Evolutionary conservation across 2,797 vertebrate species (phyloP).

Genomic region (Bucorvus abyssinicus): DNA sequence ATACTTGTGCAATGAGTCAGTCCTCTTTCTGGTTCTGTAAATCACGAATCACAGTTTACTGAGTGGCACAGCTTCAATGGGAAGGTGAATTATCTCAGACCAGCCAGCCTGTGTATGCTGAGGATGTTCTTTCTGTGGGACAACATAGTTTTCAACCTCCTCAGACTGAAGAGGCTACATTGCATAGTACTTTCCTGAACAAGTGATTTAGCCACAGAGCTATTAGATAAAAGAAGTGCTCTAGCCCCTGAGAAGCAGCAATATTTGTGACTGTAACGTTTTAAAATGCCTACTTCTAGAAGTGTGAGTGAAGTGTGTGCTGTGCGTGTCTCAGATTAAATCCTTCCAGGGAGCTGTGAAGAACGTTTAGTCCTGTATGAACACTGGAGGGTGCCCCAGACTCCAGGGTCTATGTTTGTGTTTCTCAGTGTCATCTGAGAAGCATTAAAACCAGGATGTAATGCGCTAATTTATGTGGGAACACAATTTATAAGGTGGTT

Average conservation of each 20-base stretch:
- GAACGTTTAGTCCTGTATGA: background rate
- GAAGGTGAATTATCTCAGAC: background rate
- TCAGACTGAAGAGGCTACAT: background rate
- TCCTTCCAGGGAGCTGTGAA: background rate
- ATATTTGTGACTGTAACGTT: background rate
- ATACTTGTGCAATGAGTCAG: background rate
- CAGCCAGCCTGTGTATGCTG: background rate
- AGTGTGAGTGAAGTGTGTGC: accelerated
- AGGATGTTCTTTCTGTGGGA: background rate
- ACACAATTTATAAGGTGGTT: background rate
- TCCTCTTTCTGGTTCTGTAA: background rate
- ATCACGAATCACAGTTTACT: background rate
- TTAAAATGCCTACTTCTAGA: background rate
- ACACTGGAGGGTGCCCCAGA: background rate
- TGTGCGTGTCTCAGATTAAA: background rate
- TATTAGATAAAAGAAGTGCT: background rate
- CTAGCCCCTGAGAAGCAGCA: background rate
- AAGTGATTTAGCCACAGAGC: background rate
- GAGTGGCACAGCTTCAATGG: background rate
- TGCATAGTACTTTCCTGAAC: background rate
- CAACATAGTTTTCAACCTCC: background rate
- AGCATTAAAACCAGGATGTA: background rate
- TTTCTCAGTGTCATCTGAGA: background rate
- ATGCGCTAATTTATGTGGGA: background rate
- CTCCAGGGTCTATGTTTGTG: background rate